Evolutionary conservation across 2,113 vertebrate species (phyloP).

Genomic region (Todiramphus saurophagus): DNA sequence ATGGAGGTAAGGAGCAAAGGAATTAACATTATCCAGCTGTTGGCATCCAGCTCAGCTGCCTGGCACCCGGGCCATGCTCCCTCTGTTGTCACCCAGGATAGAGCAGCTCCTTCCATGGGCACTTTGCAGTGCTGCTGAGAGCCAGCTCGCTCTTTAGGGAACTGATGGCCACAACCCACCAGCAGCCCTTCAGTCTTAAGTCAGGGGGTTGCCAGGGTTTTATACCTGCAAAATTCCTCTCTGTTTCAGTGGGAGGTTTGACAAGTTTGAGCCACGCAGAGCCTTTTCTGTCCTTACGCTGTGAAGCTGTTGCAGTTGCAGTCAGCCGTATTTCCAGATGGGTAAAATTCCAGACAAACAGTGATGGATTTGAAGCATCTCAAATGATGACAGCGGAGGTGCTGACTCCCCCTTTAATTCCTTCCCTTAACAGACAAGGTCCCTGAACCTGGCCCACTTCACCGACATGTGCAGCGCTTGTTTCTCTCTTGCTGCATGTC

Average conservation of each 20-base stretch:
- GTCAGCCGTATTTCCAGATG: slow-evolving; percentile 13
- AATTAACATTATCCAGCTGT: fast-evolving
- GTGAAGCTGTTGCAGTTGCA: background rate
- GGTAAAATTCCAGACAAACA: slow-evolving; percentile 6
- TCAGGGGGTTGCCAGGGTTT: background rate
- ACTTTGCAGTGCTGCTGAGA: background rate
- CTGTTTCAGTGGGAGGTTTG: background rate
- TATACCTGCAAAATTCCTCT: background rate
- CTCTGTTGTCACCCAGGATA: background rate
- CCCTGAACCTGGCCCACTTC: slow-evolving; percentile 33
- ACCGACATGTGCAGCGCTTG: background rate
- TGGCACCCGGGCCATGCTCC: background rate
- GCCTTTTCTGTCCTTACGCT: background rate
- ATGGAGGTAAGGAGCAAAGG: background rate
- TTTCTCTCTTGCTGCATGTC: slow-evolving; percentile 21
- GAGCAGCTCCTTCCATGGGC: background rate
- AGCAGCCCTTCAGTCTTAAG: background rate
- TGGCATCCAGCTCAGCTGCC: background rate
- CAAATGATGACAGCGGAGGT: background rate
- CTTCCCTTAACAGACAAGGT: slow-evolving; percentile 33
- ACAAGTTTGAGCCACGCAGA: background rate
- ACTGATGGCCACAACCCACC: fast-evolving
- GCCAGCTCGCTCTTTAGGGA: fast-evolving
- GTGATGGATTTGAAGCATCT: slow-evolving; percentile 24
- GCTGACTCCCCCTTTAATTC: slow-evolving; percentile 36